A percentile compares a stretch with the other conserved stretches of the same genome.
phyloP scores from a whole-genome alignment of 1,140 invertebrate species.

The Charaxes varanes region DNA sequence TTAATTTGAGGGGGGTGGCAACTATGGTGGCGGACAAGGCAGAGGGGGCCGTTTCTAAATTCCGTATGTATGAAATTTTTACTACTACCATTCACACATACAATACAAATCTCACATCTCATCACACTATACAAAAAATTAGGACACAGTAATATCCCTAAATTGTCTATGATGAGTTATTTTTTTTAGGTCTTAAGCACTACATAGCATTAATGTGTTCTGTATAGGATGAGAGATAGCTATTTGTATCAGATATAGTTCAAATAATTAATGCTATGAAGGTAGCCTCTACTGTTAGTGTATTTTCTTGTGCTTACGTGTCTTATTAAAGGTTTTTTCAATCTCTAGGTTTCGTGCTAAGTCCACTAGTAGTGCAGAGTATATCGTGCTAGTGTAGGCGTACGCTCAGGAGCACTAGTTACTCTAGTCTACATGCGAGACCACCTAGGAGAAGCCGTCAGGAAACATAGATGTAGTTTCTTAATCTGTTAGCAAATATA shows the following conservation, averaged over 20 bases:
- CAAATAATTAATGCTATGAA: constrained; percentile 63
- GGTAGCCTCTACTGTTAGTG: constrained; percentile 39
- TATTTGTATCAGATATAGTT: constrained; percentile 34
- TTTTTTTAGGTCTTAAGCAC: constrained; percentile 31
- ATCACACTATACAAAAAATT: constrained; percentile 15
- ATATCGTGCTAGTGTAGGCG: constrained; percentile 71
- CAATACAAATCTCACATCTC: constrained; percentile 1
- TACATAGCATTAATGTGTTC: constrained; percentile 61
- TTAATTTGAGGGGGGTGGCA: constrained; percentile 46
- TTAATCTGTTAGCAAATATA: constrained; percentile 50
- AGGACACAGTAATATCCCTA: constrained; percentile 9
- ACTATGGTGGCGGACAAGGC: constrained; percentile 44
- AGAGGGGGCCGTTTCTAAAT: constrained; percentile 56
- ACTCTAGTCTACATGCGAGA: constrained; percentile 65
- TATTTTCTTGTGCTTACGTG: constrained; percentile 37
- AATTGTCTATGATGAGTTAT: neutral
- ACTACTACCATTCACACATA: constrained; percentile 9
- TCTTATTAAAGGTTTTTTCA: constrained; percentile 68
- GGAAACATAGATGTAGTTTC: constrained; percentile 62
- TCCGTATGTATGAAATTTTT: constrained; percentile 40
- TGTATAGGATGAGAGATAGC: constrained; percentile 42
- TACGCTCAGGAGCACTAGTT: constrained; percentile 71
- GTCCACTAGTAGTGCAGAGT: constrained; percentile 73
- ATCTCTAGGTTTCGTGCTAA: constrained; percentile 74
- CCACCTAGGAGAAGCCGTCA: constrained; percentile 69